These are phyloP conservation scores for Noctua janthe DNA, from an alignment of 2,888 invertebrate genomes.

Conservation along the genomic window DNA sequence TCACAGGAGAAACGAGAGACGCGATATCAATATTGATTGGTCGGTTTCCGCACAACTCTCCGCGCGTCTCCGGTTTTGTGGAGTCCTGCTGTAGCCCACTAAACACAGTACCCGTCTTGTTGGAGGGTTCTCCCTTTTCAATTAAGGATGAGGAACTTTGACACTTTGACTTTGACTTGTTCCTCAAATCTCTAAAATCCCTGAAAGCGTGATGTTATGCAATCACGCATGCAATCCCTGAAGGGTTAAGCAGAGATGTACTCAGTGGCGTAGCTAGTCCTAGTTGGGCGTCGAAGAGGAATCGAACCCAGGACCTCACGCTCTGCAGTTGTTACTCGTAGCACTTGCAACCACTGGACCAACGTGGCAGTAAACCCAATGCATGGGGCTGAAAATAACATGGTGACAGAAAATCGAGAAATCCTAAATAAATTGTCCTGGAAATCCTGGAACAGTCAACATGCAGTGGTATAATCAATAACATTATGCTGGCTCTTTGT, in stretches of 20 bases:
- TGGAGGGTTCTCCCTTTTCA: not conserved
- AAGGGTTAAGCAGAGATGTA: too few relatives aligned
- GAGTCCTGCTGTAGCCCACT: not conserved
- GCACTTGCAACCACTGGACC: too few relatives aligned
- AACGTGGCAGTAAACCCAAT: too few relatives aligned
- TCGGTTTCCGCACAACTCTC: too few relatives aligned
- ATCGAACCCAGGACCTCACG: not conserved
- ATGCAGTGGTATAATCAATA: not conserved
- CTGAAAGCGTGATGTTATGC: too few relatives aligned
- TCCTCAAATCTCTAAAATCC: not conserved
- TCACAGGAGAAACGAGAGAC: too few relatives aligned
- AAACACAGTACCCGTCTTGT: not conserved
- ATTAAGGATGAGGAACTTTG: not conserved
- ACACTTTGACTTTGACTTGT: not conserved
- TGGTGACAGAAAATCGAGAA: not conserved
- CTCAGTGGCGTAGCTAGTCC: too few relatives aligned
- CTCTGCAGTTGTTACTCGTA: not conserved
- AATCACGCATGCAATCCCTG: too few relatives aligned
- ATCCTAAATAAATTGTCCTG: not conserved
- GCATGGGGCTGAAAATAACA: not conserved
- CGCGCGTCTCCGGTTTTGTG: too few relatives aligned
- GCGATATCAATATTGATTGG: too few relatives aligned
- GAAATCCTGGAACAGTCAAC: not conserved
- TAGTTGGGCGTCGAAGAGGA: not conserved
- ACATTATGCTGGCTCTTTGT: too few relatives aligned